Conservation (phyloP, 2,888 invertebrate species). For the Venustoraphidia nigricollis region DNA sequence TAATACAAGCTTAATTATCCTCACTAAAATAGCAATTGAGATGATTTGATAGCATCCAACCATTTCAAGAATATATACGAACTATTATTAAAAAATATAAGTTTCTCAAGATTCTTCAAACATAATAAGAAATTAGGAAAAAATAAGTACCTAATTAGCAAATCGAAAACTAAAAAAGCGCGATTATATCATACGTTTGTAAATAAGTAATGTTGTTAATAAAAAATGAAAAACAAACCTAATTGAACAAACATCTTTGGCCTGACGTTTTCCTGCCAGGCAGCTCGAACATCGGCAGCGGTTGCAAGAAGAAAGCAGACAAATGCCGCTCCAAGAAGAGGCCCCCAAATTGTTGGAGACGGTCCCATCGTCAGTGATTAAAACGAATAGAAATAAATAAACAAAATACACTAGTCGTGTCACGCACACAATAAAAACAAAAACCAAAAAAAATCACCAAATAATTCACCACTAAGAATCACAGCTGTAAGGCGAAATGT, state of each 20-base stretch:
- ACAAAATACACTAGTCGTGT: conserved; percentile 8
- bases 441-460: not conserved
- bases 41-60: no score
- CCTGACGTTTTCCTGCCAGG: conserved; percentile 85
- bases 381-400: conserved; percentile 15
- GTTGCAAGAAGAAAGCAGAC: conserved; percentile 23
- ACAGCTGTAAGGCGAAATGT: no score
- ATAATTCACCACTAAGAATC: no score
- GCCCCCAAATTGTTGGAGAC: conserved; percentile 14
- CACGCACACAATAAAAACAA: conserved; percentile 7
- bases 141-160: no score
- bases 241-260: conserved; percentile 86
- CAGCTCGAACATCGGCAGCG: conserved; percentile 30
- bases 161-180: no score
- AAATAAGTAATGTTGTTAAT: not conserved
- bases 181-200: no score
- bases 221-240: conserved; percentile 44
- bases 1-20: no score
- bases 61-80: no score
- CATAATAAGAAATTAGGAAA: no score
- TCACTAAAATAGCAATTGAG: no score
- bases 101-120: no score
- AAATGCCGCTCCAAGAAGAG: conserved; percentile 34
- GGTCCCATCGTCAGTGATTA: conserved; percentile 15
- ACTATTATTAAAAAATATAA: no score